A percentile compares a stretch with the other conserved stretches of the same genome.
Conservation (phyloP, 2,113 vertebrate genomes). For the Takifugu bimaculatus region DNA sequence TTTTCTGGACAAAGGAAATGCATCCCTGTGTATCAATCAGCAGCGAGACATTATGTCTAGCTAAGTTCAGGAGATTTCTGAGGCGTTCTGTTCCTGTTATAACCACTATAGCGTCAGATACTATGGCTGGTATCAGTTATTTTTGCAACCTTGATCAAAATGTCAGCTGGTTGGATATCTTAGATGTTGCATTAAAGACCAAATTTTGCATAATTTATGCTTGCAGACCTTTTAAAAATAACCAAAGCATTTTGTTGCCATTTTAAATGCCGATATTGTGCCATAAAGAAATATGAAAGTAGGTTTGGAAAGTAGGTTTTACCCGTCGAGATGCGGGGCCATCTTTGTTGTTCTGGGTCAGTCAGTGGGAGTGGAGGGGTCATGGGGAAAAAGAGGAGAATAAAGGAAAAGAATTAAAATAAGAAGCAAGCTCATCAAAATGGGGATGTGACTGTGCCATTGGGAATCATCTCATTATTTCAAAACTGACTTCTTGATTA, state of each 20-base stretch:
- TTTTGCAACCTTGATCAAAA: too few species aligned
- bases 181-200: too few species aligned
- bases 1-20: too few species aligned
- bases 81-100: too few species aligned
- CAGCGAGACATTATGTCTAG: too few species aligned
- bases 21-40: too few species aligned
- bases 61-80: too few species aligned
- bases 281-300: background rate
- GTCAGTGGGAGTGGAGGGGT: conserved; percentile 39
- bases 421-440: conserved; percentile 54
- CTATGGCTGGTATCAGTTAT: too few species aligned
- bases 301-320: conserved; percentile 32
- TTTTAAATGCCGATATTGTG: background rate
- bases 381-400: conserved; percentile 40
- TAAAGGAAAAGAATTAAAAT: conserved; percentile 53
- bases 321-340: conserved; percentile 96
- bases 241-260: background rate
- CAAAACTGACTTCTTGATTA: conserved; percentile 6
- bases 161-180: too few species aligned
- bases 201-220: too few species aligned
- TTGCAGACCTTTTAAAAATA: too few species aligned
- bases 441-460: conserved; percentile 20
- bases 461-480: conserved; percentile 12
- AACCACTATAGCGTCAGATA: too few species aligned
- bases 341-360: conserved; percentile 89